phyloP scores from a whole-genome alignment of 1,140 invertebrate species.

The Camponotus pennsylvanicus region DNA sequence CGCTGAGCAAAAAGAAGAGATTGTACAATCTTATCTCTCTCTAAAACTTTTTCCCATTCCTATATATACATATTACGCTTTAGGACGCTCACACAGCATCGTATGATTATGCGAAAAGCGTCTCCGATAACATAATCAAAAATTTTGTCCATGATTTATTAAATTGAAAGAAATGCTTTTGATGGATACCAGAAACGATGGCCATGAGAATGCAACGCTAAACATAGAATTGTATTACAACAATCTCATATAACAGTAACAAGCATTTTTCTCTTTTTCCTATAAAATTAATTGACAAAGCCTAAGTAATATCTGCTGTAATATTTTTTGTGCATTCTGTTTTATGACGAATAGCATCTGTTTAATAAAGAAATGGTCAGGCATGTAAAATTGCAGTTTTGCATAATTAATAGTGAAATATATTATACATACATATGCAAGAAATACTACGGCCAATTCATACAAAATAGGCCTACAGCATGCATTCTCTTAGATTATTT shows the following conservation, averaged over 20 bases:
- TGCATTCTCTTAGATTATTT: slow-evolving; percentile 57
- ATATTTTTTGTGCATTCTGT: slow-evolving; percentile 22
- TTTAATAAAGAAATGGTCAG: slow-evolving; percentile 4
- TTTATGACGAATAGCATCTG: slow-evolving; percentile 6
- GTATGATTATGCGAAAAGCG: not conserved
- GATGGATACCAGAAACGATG: slow-evolving; percentile 14
- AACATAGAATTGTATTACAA: slow-evolving; percentile 16
- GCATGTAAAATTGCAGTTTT: slow-evolving; percentile 39
- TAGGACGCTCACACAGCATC: slow-evolving; percentile 14
- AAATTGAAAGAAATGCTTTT: not conserved
- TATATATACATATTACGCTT: slow-evolving; percentile 45
- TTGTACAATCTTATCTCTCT: slow-evolving; percentile 30
- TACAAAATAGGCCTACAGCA: slow-evolving; percentile 52
- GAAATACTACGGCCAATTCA: slow-evolving; percentile 31
- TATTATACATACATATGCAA: not conserved
- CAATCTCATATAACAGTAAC: not conserved
- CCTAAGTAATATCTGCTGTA: slow-evolving; percentile 35
- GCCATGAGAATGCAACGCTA: slow-evolving; percentile 14
- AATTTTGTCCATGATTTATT: slow-evolving; percentile 30
- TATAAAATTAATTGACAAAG: slow-evolving; percentile 41
- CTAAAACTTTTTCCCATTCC: slow-evolving; percentile 14
- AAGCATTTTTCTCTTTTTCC: not conserved
- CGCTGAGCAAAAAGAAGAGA: slow-evolving; percentile 14
- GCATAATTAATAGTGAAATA: slow-evolving; percentile 34
- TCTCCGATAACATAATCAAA: slow-evolving; percentile 53